A percentile compares a stretch with the other conserved stretches of the same genome.
Conservation (phyloP, 1,140 invertebrate species). For the Pollicipes pollicipes region DNA sequence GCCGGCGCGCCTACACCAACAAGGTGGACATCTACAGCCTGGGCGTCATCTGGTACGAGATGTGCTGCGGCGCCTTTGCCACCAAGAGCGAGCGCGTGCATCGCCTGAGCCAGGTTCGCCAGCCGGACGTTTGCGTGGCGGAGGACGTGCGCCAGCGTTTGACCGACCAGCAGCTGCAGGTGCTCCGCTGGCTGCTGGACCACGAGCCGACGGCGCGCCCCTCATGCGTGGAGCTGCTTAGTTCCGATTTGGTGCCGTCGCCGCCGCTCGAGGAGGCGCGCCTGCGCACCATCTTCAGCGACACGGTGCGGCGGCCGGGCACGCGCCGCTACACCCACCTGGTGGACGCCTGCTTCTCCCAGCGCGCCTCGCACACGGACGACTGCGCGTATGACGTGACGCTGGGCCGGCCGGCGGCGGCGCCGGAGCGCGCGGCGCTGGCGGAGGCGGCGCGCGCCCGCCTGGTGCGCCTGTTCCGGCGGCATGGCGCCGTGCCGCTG, state of each 20-base stretch:
- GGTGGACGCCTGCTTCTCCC: conserved; percentile 10
- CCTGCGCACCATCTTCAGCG: conserved; percentile 48
- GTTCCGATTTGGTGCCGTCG: conserved; percentile 59
- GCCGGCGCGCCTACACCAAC: conserved; percentile 31
- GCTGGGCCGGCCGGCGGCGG: background rate
- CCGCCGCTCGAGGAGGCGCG: conserved; percentile 55
- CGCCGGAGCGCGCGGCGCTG: background rate
- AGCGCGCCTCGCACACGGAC: background rate
- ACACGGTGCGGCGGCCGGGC: conserved; percentile 56
- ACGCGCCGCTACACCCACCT: conserved; percentile 51
- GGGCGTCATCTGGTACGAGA: conserved; percentile 85
- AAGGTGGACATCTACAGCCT: conserved; percentile 89
- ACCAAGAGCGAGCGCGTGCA: conserved; percentile 79
- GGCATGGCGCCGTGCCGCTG: conserved; percentile 55
- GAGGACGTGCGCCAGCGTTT: conserved; percentile 35
- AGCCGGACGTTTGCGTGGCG: conserved; percentile 46
- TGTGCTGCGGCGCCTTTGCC: conserved; percentile 62
- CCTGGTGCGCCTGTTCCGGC: conserved; percentile 23
- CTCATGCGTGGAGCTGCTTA: conserved; percentile 59
- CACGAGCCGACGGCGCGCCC: conserved; percentile 67
- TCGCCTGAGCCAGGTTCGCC: conserved; percentile 48
- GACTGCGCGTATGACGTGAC: conserved; percentile 14
- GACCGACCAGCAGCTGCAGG: conserved; percentile 23
- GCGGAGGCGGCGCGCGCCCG: no score
- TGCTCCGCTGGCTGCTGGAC: conserved; percentile 55